Conservation (phyloP, 2,113 vertebrate species). For the Philantomba maxwellii region DNA sequence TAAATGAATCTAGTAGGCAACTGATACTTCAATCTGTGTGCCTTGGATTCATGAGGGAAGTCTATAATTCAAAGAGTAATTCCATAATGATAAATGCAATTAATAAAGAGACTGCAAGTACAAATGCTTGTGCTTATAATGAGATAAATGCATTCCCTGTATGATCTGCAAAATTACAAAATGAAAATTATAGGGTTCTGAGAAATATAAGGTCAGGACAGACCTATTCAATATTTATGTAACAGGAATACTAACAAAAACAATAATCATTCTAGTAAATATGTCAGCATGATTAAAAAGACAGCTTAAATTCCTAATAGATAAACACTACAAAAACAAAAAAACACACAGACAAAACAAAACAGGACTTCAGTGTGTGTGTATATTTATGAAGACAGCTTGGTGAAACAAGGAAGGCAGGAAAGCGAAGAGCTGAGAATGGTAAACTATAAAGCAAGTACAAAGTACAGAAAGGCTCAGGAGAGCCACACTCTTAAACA, state of each 20-base stretch:
- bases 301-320: background rate
- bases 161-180: background rate
- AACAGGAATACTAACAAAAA: background rate
- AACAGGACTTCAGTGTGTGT: background rate
- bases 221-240: background rate
- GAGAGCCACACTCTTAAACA: rapidly evolving
- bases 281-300: background rate
- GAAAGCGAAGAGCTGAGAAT: background rate
- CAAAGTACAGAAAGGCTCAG: background rate
- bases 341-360: background rate
- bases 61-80: background rate
- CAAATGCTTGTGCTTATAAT: background rate
- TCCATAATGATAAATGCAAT: background rate
- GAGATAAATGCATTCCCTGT: background rate
- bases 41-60: background rate
- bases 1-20: background rate
- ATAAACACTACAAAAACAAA: background rate
- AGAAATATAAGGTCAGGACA: background rate
- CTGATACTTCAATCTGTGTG: background rate
- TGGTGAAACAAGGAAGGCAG: background rate
- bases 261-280: background rate
- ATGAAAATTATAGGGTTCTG: background rate
- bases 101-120: background rate
- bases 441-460: background rate
- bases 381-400: background rate